Percentiles rank a stretch among this genome's conserved stretches.
These are phyloP conservation scores for Drosophila anomalata DNA, from an alignment of 2,888 invertebrate species.

Conservation along the genomic window DNA sequence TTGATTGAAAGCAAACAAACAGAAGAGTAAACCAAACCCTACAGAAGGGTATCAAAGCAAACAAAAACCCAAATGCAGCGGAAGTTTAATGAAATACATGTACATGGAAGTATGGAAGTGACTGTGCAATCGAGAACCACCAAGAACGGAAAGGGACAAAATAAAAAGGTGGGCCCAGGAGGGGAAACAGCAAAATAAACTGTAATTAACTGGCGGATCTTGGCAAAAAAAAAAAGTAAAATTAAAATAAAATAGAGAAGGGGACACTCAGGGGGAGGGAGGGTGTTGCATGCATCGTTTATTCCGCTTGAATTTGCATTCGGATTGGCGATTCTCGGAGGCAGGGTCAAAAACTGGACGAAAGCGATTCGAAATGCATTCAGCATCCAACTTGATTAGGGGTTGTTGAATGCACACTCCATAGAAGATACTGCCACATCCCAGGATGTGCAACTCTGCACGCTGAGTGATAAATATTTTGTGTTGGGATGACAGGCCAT, in stretches of 20 bases:
- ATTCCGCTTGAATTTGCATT: constrained; percentile 72
- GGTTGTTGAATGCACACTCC: constrained; percentile 33
- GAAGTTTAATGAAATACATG: constrained; percentile 47
- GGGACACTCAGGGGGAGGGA: constrained; percentile 20
- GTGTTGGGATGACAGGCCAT: constrained; percentile 67
- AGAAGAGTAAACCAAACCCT: not conserved
- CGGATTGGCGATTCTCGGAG: constrained; percentile 5
- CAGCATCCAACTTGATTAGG: constrained; percentile 52
- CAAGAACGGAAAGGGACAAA: constrained; percentile 15
- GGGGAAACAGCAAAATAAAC: constrained; percentile 47
- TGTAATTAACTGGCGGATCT: constrained; percentile 61
- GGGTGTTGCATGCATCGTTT: constrained; percentile 42
- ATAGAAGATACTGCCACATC: constrained; percentile 7
- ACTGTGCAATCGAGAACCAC: constrained; percentile 40
- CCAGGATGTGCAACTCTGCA: constrained; percentile 38
- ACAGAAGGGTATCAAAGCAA: constrained; percentile 28
- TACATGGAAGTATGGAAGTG: not conserved
- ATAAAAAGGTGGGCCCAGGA: constrained; percentile 21
- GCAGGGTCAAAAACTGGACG: constrained; percentile 34
- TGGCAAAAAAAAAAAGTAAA: constrained; percentile 27
- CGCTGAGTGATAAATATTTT: constrained; percentile 73
- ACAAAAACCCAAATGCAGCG: constrained; percentile 50
- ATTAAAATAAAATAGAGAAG: constrained; percentile 12
- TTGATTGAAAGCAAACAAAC: constrained; percentile 6
- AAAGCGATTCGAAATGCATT: constrained; percentile 47